Evolutionary conservation across 2,888 invertebrate species (phyloP).

Genomic region (Hydroisotoma schaefferi): DNA sequence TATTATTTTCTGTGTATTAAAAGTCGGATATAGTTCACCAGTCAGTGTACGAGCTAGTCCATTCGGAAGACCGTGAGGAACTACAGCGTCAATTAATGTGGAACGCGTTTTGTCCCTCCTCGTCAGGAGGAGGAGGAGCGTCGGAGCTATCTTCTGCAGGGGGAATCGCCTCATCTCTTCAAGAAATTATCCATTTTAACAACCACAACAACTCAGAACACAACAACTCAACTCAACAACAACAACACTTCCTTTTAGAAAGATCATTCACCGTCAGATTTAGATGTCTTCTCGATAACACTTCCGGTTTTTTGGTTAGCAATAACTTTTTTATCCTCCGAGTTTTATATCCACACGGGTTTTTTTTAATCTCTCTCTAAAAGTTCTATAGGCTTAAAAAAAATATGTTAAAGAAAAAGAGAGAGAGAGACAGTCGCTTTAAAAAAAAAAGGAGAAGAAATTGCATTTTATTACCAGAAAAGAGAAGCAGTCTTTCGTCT

Average conservation of each 20-base stretch:
- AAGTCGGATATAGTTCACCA: slow-evolving; percentile 99
- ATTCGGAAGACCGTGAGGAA: slow-evolving; percentile 98
- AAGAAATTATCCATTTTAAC: slow-evolving; percentile 82
- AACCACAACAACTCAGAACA: too few relatives aligned
- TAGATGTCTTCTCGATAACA: slow-evolving; percentile 97
- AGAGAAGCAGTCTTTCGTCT: too few relatives aligned
- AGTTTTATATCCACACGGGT: background rate
- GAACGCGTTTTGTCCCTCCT: slow-evolving; percentile 89
- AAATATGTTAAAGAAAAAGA: too few relatives aligned
- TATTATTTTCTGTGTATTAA: slow-evolving; percentile 49
- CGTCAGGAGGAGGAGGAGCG: too few relatives aligned
- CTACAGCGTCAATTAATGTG: slow-evolving; percentile 89
- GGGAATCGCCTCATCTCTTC: slow-evolving; percentile 74
- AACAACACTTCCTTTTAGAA: slow-evolving; percentile 84
- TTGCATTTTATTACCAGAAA: too few relatives aligned
- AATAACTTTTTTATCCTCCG: background rate
- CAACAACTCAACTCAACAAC: slow-evolving; percentile 75
- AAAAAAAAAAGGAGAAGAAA: too few relatives aligned
- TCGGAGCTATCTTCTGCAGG: slow-evolving; percentile 66
- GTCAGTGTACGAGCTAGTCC: slow-evolving; percentile 97
- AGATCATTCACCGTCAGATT: slow-evolving; percentile 97
- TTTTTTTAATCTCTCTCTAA: background rate
- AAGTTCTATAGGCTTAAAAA: background rate
- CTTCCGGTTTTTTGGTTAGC: slow-evolving; percentile 95
- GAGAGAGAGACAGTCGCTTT: too few relatives aligned